Base-by-base conservation (phyloP, 2,113 vertebrate genomes). In the Bombycilla garrulus region DNA sequence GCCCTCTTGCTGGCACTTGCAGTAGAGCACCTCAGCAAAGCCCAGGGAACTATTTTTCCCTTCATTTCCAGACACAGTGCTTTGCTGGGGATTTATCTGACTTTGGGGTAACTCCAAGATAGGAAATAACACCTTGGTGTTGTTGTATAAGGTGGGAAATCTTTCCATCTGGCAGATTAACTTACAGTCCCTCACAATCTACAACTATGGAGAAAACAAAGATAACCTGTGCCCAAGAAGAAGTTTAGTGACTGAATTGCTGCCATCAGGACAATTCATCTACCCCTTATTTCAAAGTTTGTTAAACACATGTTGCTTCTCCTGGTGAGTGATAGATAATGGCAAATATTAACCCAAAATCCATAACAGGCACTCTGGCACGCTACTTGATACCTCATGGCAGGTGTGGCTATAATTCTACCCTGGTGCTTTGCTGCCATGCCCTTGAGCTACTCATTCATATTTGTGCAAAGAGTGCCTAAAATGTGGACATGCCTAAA, bases 1-100 rank as follows among this genome's bases (percentile, higher is more conserved):
- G 91, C 88, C 62, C 71, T 91, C 94, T 93, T 91, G 72, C 89
- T 96, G 94, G 64, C 64, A 70, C 35, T 83, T 83, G 58, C 31
- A 91, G 83, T 61, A 92, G 36, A 91, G 58, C 83, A 92, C 18
- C 44, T 81, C 15, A 93, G 54, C 15, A 61, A 93, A 86, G 19
- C 31, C 35, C 35, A 69, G 26, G 8, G 10, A 77, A 29, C 4
- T 54, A 20, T 40, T 83, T 86, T 50, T 62, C 33, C 35, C 12
- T 42, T 77, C 1, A 5, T 57, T 90, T 77, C 38, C 56, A 81
- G 20, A 29, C 1, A 1, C 1, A 9, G 25, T 65, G 45, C 40
- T 80, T 88, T 65, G 56, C 64, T 86, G 53, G 69, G 45, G 54
- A 25, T 61, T 80, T 82, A 21, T 58, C 65, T 81, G 60, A 24